Evolutionary conservation across 1,140 invertebrate species (phyloP).

Genomic region (Drosophila quadrilineata): DNA sequence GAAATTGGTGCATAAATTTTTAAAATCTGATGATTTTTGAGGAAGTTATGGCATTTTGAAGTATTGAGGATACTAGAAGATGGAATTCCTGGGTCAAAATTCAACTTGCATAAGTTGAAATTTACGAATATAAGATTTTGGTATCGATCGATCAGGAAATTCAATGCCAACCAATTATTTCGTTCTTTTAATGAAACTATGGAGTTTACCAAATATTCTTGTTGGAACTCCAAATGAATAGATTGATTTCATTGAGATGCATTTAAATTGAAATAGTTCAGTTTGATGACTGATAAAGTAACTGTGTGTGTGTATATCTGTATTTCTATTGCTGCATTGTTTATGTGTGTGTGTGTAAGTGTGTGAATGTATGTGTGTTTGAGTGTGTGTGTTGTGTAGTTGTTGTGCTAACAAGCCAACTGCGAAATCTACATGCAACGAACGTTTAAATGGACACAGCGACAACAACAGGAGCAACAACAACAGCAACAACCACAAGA

Average conservation of each 20-base stretch:
- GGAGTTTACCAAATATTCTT: no score
- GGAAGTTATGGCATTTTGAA: no score
- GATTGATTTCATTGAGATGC: conserved; percentile 24
- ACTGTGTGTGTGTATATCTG: background rate
- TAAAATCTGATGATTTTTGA: no score
- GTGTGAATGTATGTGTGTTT: conserved; percentile 6
- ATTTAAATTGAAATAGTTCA: conserved; percentile 48
- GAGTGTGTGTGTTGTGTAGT: conserved; percentile 16
- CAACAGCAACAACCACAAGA: conserved; percentile 7
- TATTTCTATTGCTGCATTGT: conserved; percentile 18
- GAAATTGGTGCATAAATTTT: no score
- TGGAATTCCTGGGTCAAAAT: no score
- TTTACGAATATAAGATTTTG: no score
- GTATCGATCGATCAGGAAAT: no score
- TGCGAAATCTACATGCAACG: conserved; percentile 62
- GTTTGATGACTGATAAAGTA: conserved; percentile 19
- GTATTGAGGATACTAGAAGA: no score
- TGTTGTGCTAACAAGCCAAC: conserved; percentile 69
- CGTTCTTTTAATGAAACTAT: no score
- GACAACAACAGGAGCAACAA: conserved; percentile 30
- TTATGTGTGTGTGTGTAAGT: conserved; percentile 11
- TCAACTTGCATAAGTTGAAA: no score
- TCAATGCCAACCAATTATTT: no score
- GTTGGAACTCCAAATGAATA: no score
- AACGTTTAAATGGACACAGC: conserved; percentile 64